These are phyloP conservation scores for Lamprologus callipterus DNA, from an alignment of 2,113 vertebrate species.

Conservation along the genomic window DNA sequence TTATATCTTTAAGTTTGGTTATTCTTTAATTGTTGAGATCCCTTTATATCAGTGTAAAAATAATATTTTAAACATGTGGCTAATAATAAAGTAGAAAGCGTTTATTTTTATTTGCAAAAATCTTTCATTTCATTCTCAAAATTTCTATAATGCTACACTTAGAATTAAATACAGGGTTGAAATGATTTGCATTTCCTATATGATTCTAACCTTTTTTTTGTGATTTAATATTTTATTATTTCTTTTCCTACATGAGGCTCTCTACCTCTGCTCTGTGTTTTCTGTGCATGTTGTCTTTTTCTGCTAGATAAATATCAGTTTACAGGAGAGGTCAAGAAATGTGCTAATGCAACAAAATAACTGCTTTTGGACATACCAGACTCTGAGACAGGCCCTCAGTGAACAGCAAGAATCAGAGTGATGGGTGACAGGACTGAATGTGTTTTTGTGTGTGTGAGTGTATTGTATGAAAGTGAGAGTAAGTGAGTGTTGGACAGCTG, in stretches of 20 bases:
- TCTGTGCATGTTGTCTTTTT: background rate
- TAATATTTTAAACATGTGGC: background rate
- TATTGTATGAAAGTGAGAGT: background rate
- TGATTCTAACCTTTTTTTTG: background rate
- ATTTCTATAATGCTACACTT: background rate
- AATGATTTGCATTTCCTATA: background rate
- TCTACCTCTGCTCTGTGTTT: background rate
- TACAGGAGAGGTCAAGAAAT: background rate
- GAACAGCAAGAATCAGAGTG: slow-evolving; percentile 1
- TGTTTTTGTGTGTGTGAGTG: background rate
- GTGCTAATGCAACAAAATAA: slow-evolving; percentile 7
- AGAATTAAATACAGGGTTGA: background rate
- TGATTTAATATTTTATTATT: background rate
- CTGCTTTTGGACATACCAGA: background rate
- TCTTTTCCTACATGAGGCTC: background rate
- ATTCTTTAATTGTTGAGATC: background rate
- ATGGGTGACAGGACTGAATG: background rate
- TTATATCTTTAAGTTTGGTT: background rate
- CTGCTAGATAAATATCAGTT: background rate
- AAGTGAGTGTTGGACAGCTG: background rate
- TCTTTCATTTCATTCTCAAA: background rate
- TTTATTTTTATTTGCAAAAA: background rate
- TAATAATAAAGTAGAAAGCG: background rate
- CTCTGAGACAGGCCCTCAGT: background rate
- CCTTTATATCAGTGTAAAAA: background rate